phyloP scores from a whole-genome alignment of 2,113 vertebrate genomes.

The Serilophus lunatus region DNA sequence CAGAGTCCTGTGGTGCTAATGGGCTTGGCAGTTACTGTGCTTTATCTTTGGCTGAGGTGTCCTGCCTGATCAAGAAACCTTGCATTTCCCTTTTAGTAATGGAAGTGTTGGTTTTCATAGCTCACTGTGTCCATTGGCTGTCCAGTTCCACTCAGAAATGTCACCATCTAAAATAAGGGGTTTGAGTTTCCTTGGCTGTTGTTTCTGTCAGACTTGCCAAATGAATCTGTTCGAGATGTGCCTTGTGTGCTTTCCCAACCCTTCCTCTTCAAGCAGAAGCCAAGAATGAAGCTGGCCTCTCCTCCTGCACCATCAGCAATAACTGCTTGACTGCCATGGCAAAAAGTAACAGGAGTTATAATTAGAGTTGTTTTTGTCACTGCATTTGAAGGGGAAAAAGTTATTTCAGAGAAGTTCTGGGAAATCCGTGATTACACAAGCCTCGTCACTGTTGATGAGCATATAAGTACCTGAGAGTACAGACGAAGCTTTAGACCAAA shows the following conservation, averaged over 20 bases:
- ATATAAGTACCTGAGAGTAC: background rate
- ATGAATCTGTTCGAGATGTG: background rate
- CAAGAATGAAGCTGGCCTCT: background rate
- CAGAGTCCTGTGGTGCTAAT: rapidly evolving
- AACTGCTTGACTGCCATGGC: background rate
- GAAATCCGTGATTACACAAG: background rate
- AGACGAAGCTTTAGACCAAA: background rate
- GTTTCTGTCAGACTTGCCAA: background rate
- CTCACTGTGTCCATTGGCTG: rapidly evolving
- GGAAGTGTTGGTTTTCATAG: background rate
- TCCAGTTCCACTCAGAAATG: background rate
- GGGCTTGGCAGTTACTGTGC: rapidly evolving
- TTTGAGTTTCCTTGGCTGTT: background rate
- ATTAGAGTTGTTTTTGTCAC: background rate
- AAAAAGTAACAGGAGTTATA: background rate
- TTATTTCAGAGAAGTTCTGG: background rate
- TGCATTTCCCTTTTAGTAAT: background rate
- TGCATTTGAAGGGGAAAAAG: background rate
- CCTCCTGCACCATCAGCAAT: background rate
- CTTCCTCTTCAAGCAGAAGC: background rate
- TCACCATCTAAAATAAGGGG: background rate
- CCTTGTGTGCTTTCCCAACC: background rate
- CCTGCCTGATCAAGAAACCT: background rate
- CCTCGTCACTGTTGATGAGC: background rate
- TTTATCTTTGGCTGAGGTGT: background rate